A percentile compares a stretch with the other conserved stretches of the same genome.
These are phyloP conservation scores for Boloria euphrosyne DNA, from an alignment of 2,888 invertebrate genomes.

Conservation along the genomic window DNA sequence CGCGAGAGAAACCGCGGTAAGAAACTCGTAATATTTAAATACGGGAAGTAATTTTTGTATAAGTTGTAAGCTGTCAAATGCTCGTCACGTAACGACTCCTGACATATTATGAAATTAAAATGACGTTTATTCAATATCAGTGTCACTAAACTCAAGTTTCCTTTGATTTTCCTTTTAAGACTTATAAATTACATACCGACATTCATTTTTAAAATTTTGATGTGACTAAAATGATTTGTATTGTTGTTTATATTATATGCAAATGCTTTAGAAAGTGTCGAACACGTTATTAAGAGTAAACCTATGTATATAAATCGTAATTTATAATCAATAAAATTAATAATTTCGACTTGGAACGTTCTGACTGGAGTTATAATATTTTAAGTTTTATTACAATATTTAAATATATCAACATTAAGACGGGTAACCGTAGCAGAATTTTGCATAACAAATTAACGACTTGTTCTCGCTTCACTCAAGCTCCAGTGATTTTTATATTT, in stretches of 20 bases:
- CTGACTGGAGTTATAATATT: constrained; percentile 20
- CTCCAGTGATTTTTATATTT: constrained; percentile 13
- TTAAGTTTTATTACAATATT: constrained; percentile 35
- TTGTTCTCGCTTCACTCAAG: constrained; percentile 7
- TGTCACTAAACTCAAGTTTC: constrained; percentile 14
- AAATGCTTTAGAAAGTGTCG: constrained; percentile 27
- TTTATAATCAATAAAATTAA: constrained; percentile 24
- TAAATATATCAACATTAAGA: constrained; percentile 41
- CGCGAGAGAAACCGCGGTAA: background rate
- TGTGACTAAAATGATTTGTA: background rate
- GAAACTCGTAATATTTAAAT: background rate
- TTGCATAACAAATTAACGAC: constrained; percentile 33
- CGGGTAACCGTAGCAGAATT: constrained; percentile 37
- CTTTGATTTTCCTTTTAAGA: constrained; percentile 17
- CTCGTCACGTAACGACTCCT: constrained; percentile 3
- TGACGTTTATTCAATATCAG: constrained; percentile 11
- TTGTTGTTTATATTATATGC: background rate
- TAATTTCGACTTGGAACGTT: constrained; percentile 16
- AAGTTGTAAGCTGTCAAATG: constrained; percentile 3
- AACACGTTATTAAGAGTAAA: constrained; percentile 16
- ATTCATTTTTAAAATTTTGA: too few relatives aligned
- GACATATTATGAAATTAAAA: constrained; percentile 19
- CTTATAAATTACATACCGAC: background rate
- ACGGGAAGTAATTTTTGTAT: constrained; percentile 11
- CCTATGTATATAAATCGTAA: constrained; percentile 21